These are phyloP conservation scores for Silurus meridionalis DNA, from an alignment of 2,113 vertebrate species.

Conservation along the genomic window DNA sequence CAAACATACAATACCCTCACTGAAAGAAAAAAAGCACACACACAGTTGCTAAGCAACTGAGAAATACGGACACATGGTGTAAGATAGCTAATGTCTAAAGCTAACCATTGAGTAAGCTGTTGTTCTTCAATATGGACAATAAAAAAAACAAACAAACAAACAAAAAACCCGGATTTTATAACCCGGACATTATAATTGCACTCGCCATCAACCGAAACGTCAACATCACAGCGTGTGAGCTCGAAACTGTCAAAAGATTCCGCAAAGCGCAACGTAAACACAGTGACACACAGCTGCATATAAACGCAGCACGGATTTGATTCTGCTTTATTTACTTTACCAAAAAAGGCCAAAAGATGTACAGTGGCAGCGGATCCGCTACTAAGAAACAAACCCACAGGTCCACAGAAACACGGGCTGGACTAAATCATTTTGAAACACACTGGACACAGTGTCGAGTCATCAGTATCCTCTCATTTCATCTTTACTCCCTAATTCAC, in stretches of 20 bases:
- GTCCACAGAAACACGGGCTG: not conserved
- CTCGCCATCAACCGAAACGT: not conserved
- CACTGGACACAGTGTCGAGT: not conserved
- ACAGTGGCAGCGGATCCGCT: not conserved
- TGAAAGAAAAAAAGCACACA: not conserved
- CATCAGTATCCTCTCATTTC: not conserved
- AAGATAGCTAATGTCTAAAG: not conserved
- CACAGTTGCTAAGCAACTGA: conserved; percentile 18
- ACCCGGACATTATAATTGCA: not conserved
- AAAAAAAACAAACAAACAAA: not conserved
- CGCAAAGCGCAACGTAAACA: not conserved
- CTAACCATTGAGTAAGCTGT: not conserved
- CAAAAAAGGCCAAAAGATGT: not conserved
- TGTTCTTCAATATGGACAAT: not conserved
- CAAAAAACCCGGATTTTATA: not conserved
- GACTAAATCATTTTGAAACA: not conserved
- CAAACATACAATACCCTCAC: not conserved
- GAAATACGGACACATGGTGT: not conserved
- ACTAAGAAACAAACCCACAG: not conserved
- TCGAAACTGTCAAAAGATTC: not conserved
- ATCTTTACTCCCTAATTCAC: conserved; percentile 6
- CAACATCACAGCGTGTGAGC: not conserved
- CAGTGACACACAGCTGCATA: not conserved
- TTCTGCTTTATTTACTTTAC: not conserved
- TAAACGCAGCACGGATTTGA: not conserved